These are phyloP conservation scores for Sarcophaga rosellei DNA, from an alignment of 2,888 invertebrate species.

Conservation along the genomic window DNA sequence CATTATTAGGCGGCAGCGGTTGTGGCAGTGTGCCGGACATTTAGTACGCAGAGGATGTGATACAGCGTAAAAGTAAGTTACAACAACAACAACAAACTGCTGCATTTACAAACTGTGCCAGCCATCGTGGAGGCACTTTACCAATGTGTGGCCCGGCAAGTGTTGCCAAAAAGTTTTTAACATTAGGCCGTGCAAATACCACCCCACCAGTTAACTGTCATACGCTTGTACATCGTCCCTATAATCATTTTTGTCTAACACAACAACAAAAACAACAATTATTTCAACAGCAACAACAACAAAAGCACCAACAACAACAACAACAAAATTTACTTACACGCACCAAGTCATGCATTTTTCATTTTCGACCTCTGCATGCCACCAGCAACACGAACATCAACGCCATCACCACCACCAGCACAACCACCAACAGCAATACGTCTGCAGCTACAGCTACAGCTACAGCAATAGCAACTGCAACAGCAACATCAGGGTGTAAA, in stretches of 20 bases:
- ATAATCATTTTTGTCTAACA: conserved; percentile 24
- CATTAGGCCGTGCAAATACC: conserved; percentile 40
- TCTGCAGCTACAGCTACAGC: conserved; percentile 14
- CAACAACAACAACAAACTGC: conserved; percentile 56
- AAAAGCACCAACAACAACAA: conserved; percentile 26
- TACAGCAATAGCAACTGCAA: conserved; percentile 20
- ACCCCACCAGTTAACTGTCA: conserved; percentile 71
- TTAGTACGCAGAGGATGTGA: conserved; percentile 81
- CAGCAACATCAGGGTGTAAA: conserved; percentile 51
- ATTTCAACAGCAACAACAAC: neutral
- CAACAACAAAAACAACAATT: neutral
- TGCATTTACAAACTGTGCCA: conserved; percentile 51
- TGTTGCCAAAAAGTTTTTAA: conserved; percentile 64
- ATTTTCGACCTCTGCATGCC: conserved; percentile 56
- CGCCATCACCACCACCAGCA: neutral
- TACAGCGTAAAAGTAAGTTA: conserved; percentile 76
- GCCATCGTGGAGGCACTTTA: conserved; percentile 51
- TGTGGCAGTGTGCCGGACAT: conserved; percentile 79
- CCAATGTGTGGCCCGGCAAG: conserved; percentile 66
- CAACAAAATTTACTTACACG: conserved; percentile 53
- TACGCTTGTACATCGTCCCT: conserved; percentile 71
- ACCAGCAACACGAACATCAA: conserved; percentile 18
- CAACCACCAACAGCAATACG: neutral
- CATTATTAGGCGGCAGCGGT: conserved; percentile 56
- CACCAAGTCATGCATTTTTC: conserved; percentile 60